Evolutionary conservation across 1,140 invertebrate genomes (phyloP), one percentile per base, ranked within the genome.

Genomic region (Aphaenogaster rudis): DNA sequence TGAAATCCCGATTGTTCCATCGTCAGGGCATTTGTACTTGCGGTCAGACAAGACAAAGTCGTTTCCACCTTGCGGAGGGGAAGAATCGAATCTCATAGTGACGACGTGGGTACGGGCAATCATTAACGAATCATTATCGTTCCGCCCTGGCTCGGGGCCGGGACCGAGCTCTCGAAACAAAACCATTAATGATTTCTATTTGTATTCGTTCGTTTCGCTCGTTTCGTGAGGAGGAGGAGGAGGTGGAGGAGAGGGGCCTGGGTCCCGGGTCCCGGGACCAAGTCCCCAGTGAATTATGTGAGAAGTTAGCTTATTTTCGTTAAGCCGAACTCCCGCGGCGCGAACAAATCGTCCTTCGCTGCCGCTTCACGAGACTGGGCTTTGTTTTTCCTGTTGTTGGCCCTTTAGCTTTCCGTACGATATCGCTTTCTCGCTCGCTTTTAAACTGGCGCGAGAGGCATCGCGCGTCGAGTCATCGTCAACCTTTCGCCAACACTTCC

Each of bases 171-270:
- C 86, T 85, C 92, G 93, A 94, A 95, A 94, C 94, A 95, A 95
- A 95, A 94, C 94, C 92, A 94, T 95, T 95, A 95, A 95, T 93
- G 94, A 95, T 95, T 95, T 95, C 93, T 94, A 94, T 95, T 95
- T 95, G 94, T 94, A 94, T 94, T 93, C 92, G 88, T 92, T 92
- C 88, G 88, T 88, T 78, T 76, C 85, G 90, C 71, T 91, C 78
- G 84, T 86, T 88, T 87, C 87, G 81, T 86, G 79, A 54, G 82
- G 59, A 63, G 88, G 66, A 72, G 76, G 36, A 54, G 52, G 28
- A 72, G 57, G 50, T 15, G 42, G 64, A 69, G 77, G 52, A 63
- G 63, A 63, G 72, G 39, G 64, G 50, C 52, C 45, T 28, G 11
- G 88, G 64, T 50, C 52, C 45, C 36, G 11, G 88, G 88, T 80